Conservation (phyloP, 1,140 invertebrate species). For the Papilio aristodemus region DNA sequence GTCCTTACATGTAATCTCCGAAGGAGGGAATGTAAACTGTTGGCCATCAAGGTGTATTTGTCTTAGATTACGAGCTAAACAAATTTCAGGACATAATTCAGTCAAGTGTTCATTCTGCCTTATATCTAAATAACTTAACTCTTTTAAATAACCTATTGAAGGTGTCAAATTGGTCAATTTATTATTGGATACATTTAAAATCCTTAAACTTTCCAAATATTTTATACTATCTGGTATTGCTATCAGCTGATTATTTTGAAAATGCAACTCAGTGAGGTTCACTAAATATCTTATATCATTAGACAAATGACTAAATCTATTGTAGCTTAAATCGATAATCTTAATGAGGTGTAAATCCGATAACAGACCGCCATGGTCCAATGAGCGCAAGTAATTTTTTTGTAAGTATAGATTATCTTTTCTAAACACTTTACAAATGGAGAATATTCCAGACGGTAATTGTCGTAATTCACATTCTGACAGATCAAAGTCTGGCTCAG, state of each 20-base stretch:
- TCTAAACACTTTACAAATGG: constrained; percentile 88
- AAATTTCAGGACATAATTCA: constrained; percentile 83
- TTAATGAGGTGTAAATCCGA: constrained; percentile 85
- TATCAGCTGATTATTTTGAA: constrained; percentile 84
- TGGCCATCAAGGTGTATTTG: constrained; percentile 83
- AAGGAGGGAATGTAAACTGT: constrained; percentile 83
- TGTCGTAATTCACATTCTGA: constrained; percentile 85
- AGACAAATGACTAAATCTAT: constrained; percentile 84
- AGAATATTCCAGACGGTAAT: constrained; percentile 87
- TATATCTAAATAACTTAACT: constrained; percentile 81
- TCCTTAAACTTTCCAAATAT: constrained; percentile 82
- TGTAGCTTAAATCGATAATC: constrained; percentile 86
- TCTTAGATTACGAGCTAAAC: constrained; percentile 81
- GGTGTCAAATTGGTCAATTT: constrained; percentile 84
- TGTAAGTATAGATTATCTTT: constrained; percentile 86
- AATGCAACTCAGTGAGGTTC: constrained; percentile 85
- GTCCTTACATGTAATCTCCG: constrained; percentile 81
- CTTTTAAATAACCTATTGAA: constrained; percentile 83
- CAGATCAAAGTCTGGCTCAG: constrained; percentile 88
- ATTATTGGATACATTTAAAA: constrained; percentile 87
- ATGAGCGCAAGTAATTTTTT: constrained; percentile 84
- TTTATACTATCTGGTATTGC: constrained; percentile 85
- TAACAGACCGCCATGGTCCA: constrained; percentile 86
- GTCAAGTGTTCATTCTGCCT: constrained; percentile 81
- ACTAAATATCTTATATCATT: constrained; percentile 82